These are phyloP conservation scores for Ictalurus punctatus DNA, from an alignment of 2,113 vertebrate genomes.

Conservation along the genomic window DNA sequence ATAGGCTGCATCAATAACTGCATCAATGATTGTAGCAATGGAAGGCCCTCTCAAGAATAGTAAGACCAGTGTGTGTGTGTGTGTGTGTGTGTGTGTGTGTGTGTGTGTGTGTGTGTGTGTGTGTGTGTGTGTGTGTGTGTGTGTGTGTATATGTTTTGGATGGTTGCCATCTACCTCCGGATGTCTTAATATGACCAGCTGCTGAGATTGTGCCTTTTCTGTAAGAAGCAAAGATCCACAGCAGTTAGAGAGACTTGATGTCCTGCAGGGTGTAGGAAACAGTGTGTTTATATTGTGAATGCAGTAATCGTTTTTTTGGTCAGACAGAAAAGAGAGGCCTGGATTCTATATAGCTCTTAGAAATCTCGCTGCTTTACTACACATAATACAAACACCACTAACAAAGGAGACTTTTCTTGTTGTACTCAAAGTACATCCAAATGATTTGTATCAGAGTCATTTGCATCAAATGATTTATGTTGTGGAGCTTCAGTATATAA, in stretches of 20 bases:
- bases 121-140: background rate
- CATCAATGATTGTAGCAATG: background rate
- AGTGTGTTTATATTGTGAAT: background rate
- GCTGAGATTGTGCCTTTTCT: background rate
- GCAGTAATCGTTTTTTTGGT: background rate
- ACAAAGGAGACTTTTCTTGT: background rate
- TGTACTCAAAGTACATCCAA: background rate
- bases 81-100: slow-evolving; percentile 26
- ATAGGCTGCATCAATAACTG: background rate
- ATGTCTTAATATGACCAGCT: slow-evolving; percentile 9
- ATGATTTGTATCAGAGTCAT: background rate
- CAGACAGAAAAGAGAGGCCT: background rate
- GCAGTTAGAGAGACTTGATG: background rate
- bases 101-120: slow-evolving; percentile 11
- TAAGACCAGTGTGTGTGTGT: background rate
- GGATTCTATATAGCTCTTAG: slow-evolving; percentile 15
- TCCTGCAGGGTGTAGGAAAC: background rate
- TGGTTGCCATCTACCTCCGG: slow-evolving; percentile 12
- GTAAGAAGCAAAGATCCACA: background rate
- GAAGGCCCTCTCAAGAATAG: background rate
- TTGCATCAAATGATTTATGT: background rate
- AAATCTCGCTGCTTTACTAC: background rate
- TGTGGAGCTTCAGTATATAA: background rate
- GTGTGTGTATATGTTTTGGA: slow-evolving; percentile 29
- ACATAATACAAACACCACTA: background rate